Conservation (phyloP, 2,113 vertebrate genomes). For the Onychorhynchus coronatus region DNA sequence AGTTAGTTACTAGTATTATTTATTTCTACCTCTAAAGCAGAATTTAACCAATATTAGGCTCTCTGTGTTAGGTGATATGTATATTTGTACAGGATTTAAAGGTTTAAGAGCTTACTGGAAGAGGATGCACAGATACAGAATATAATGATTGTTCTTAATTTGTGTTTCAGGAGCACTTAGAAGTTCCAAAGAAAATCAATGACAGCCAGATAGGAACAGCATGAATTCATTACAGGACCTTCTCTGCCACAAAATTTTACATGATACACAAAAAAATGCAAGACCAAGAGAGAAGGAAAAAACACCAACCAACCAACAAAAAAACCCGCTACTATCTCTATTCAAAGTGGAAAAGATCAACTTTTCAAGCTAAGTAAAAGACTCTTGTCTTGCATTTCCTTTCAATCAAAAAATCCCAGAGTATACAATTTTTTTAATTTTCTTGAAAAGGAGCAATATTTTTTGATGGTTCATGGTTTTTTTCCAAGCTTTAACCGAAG, state of each 20-base stretch:
- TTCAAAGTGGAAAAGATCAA: neutral
- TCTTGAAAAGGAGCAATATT: neutral
- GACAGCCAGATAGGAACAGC: neutral
- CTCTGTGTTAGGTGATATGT: neutral
- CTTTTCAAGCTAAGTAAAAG: neutral
- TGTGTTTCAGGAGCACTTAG: slow-evolving; percentile 1
- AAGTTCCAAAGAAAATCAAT: slow-evolving; percentile 14
- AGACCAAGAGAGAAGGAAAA: neutral
- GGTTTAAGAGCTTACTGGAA: neutral
- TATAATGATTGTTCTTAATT: neutral
- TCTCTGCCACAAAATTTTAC: neutral
- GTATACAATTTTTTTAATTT: neutral
- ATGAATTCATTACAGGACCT: neutral
- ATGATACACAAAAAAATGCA: neutral
- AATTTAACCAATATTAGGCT: neutral
- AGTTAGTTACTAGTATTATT: neutral
- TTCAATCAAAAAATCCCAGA: neutral
- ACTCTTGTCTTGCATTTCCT: neutral
- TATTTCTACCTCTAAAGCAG: neutral
- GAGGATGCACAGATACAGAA: neutral
- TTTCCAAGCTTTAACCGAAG: neutral
- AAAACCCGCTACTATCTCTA: accelerated
- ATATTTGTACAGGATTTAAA: neutral
- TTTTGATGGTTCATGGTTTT: neutral
- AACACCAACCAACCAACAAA: neutral